Conservation (phyloP, 92 coral and sea anemone species). For the Plumapathes pennacea region DNA sequence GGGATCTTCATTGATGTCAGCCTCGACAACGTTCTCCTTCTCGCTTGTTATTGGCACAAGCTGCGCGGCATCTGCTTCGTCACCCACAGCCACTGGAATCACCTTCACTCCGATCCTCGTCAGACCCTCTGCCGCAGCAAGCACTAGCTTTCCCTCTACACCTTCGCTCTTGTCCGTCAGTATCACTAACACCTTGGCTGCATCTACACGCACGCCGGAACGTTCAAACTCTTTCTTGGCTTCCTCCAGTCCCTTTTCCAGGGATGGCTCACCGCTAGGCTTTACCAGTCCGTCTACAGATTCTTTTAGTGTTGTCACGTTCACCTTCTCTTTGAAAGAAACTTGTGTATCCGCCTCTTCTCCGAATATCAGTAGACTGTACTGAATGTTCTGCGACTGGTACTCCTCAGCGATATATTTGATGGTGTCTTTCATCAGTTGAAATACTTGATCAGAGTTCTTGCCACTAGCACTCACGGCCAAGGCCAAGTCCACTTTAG, state of each 20-base stretch:
- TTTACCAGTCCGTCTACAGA: constrained; percentile 18
- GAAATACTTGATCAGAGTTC: constrained; percentile 58
- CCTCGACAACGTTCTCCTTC: constrained; percentile 33
- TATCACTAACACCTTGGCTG: constrained; percentile 65
- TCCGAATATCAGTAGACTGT: constrained; percentile 78
- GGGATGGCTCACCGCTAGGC: constrained; percentile 49
- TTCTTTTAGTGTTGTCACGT: constrained; percentile 12
- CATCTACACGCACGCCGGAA: constrained; percentile 58
- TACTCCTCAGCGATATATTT: constrained; percentile 58
- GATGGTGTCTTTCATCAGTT: constrained; percentile 69
- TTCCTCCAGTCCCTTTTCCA: constrained; percentile 59
- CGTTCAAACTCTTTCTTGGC: constrained; percentile 56
- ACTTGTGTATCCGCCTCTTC: constrained; percentile 38
- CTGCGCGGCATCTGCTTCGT: constrained; percentile 35
- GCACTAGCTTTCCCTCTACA: constrained; percentile 25
- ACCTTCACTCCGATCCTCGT: constrained; percentile 45
- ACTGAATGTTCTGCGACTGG: constrained; percentile 62
- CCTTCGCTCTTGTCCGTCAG: constrained; percentile 72
- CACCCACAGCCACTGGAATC: constrained; percentile 62
- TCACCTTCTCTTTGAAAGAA: constrained; percentile 43
- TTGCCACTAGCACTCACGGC: constrained; percentile 69
- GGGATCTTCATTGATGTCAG: constrained; percentile 12
- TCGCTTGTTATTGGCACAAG: constrained; percentile 23
- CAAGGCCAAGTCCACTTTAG: constrained; percentile 78
- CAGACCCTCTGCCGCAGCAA: constrained; percentile 27